A percentile compares a stretch with the other conserved stretches of the same genome.
phyloP scores from a whole-genome alignment of 2,888 invertebrate genomes.

The Thymelicus lineola region DNA sequence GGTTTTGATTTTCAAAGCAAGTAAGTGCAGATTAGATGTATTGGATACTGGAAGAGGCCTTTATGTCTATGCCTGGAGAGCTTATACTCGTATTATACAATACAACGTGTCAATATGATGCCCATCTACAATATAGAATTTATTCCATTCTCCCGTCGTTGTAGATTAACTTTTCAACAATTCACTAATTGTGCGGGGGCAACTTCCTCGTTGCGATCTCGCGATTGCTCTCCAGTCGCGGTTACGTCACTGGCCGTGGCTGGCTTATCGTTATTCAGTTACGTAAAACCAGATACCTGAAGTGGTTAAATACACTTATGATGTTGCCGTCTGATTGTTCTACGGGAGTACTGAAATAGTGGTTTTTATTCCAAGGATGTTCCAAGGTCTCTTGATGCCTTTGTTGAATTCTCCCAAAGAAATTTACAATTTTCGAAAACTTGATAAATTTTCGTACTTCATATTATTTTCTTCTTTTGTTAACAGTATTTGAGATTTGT shows the following conservation, averaged over 20 bases:
- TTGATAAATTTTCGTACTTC: too few relatives aligned
- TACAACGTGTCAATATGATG: not conserved
- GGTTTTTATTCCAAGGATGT: not conserved
- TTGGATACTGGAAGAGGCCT: too few relatives aligned
- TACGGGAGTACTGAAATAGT: slow-evolving; percentile 47
- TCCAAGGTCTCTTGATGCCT: not conserved
- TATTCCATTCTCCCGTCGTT: slow-evolving; percentile 25
- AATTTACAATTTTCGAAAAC: too few relatives aligned
- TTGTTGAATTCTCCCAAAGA: too few relatives aligned
- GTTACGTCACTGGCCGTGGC: slow-evolving; percentile 47
- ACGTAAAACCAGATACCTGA: slow-evolving; percentile 22
- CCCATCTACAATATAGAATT: slow-evolving; percentile 32
- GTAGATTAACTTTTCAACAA: slow-evolving; percentile 45
- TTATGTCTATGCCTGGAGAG: not conserved
- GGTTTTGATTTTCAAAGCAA: too few relatives aligned
- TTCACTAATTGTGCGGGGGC: slow-evolving; percentile 49
- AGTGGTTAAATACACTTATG: slow-evolving; percentile 7
- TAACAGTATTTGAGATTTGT: too few relatives aligned
- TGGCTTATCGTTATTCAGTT: slow-evolving; percentile 39
- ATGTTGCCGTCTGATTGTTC: slow-evolving; percentile 56
- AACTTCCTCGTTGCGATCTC: slow-evolving; percentile 47
- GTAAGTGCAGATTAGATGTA: too few relatives aligned
- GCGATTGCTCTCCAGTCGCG: slow-evolving; percentile 42
- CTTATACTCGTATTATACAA: not conserved
- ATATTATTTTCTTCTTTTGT: too few relatives aligned